phyloP scores from a whole-genome alignment of 2,797 vertebrate genomes.

The Phaenicophaeus curvirostris region DNA sequence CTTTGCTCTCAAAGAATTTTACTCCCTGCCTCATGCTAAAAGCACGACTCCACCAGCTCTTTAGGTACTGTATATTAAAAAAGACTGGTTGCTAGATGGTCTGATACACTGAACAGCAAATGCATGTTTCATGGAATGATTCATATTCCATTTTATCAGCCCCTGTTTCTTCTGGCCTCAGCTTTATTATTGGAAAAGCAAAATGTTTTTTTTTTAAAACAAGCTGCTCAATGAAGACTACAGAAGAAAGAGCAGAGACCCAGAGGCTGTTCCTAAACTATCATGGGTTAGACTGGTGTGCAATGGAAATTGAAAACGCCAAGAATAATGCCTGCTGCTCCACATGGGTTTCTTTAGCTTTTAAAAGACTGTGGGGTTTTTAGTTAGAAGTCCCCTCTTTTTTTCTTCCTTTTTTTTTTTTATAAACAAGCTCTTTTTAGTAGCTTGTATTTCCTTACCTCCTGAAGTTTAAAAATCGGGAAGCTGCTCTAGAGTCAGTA shows the following conservation, averaged over 20 bases:
- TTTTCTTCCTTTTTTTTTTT: too few species aligned
- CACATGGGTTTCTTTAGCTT: not conserved
- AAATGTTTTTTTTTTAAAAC: not conserved
- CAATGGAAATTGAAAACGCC: not conserved
- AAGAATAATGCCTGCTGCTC: not conserved
- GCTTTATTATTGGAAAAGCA: not conserved
- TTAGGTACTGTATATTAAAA: not conserved
- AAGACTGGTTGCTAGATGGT: not conserved
- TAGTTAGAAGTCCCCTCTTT: not conserved
- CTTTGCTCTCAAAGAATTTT: not conserved
- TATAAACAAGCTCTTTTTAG: not conserved
- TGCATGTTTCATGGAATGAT: not conserved
- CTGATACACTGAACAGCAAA: not conserved
- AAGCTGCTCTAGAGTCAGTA: not conserved
- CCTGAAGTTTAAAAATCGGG: not conserved
- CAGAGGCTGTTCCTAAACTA: not conserved
- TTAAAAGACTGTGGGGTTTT: rapidly evolving
- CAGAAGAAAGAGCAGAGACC: too few species aligned
- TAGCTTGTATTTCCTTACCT: not conserved
- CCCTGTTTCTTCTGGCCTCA: not conserved
- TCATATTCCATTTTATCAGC: not conserved
- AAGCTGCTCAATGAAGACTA: not conserved
- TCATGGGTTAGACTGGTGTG: rapidly evolving
- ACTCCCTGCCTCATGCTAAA: not conserved
- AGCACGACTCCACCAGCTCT: not conserved